Evolutionary conservation across 2,888 invertebrate species (phyloP), one percentile per base, ranked within the genome.

Genomic region (Monoplex corrugatus): DNA sequence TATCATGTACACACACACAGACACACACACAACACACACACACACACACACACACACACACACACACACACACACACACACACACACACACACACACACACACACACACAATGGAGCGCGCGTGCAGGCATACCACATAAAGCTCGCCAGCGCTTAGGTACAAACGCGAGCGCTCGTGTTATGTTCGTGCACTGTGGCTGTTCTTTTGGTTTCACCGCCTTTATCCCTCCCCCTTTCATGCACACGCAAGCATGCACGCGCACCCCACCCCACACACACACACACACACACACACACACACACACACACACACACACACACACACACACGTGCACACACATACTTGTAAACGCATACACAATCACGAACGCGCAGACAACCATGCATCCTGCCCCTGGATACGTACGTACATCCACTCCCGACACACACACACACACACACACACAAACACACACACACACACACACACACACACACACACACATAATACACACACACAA

Each of bases 231-330:
- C 63, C 28, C 23, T 6, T n/a, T 68, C 40, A 5, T 2, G 40
- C 28, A 43, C 40, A 43, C 82, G 10, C 43, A n/a, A 13, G 28
- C 72, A 72, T n/a, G 28, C 72, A 72, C 72, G 28, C 72, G 28
- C 72, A 72, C 72, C 6, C 72, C 10, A 23, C 23, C 72, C 10
- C 72, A 50, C 72, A 72, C 72, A 72, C 72, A 72, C 43, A 10
- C 82, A 13, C 43, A 10, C 82, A 35, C 82, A 10, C 43, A 16
- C 32, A 16, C 44, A 82, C 82, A 43, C 44, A 82, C 44, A 43
- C 82, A 82, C 44, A 28, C 72, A 72, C 72, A 28, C 72, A 72
- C 72, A 28, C 72, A 72, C 72, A 28, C 72, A 72, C 72, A 19
- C 72, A 72, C 72, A 28, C 72, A 72, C 72, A 72, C 72, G 28